Evolutionary conservation across 2,888 invertebrate genomes (phyloP), one percentile per base, ranked within the genome.

Genomic region (Myathropa florea): DNA sequence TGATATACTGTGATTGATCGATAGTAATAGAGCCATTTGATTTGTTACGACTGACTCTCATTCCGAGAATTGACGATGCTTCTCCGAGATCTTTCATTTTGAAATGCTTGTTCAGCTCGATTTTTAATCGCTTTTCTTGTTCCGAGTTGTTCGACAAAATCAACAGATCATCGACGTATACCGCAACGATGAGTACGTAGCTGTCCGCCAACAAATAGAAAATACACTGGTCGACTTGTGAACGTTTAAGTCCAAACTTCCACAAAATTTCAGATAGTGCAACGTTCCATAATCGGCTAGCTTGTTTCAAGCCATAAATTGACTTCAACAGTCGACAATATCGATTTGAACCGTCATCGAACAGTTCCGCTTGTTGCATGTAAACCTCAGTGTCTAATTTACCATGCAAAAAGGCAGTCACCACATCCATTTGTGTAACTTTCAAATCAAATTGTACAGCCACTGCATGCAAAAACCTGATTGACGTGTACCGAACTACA

Each of bases 291-390:
- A 70, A 53, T 10, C 79, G 53, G n/a, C 83, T 75, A 0, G 83
- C 76, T 64, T 88, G 85, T 36, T 88, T 88, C 12, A 82, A 24
- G 9, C 88, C 88, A 39, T 88, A 88, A n/a, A 88, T 26, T 46
- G 82, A 67, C 46, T 81, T 87, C 4, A 64, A 64, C 12, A 88
- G 63, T 36, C 60, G 59, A 71, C 72, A 83, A 26, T 82, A 78
- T 39, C 73, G 63, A 39, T 77, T 63, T 2, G 84, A 88, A 33
- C 83, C 59, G 36, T 71, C 76, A 28, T 65, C 57, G 67, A 82
- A 88, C 7, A 70, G 57, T 36, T 81, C 70, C 28, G 83, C 75
- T 46, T 82, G 82, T 46, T 60, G 46, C 84, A 84, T 84, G 18
- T 57, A 88, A 33, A 79, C 71, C 4, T 68, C 72, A 21, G 63